A percentile compares a stretch with the other conserved stretches of the same genome.
These are phyloP conservation scores for Glaucomys volans DNA, from an alignment of 2,113 vertebrate species.

Conservation along the genomic window DNA sequence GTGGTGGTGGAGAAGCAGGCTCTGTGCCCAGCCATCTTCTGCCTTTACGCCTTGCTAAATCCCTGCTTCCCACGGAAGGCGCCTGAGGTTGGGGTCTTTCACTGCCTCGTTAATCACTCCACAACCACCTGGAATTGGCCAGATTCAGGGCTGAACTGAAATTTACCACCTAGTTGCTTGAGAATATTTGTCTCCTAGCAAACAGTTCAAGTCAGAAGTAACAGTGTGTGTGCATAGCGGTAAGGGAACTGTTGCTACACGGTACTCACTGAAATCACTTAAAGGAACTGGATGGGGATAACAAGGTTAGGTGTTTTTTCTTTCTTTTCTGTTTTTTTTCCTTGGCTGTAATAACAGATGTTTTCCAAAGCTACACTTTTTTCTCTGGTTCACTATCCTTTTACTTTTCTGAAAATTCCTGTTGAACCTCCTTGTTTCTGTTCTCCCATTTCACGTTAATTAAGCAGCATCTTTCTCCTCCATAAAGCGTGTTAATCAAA, in stretches of 20 bases:
- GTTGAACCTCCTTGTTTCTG: slow-evolving; percentile 7
- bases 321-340: not conserved
- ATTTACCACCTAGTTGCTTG: not conserved
- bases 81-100: not conserved
- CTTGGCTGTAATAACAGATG: not conserved
- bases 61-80: not conserved
- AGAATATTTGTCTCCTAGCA: not conserved
- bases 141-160: not conserved
- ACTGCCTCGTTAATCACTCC: slow-evolving; percentile 49
- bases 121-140: slow-evolving; percentile 15
- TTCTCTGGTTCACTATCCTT: slow-evolving; percentile 18
- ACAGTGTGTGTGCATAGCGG: not conserved
- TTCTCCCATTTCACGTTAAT: not conserved
- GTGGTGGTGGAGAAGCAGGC: slow-evolving; percentile 22
- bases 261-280: slow-evolving; percentile 55
- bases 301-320: not conserved
- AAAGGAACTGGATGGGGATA: not conserved
- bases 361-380: not conserved
- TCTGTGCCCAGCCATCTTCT: slow-evolving; percentile 68
- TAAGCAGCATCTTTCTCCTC: slow-evolving; percentile 45
- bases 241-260: slow-evolving; percentile 30
- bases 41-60: slow-evolving; percentile 29
- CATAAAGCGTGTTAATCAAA: not conserved
- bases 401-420: slow-evolving; percentile 2
- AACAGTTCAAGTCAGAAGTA: slow-evolving; percentile 42